Base-by-base conservation (phyloP, 2,888 invertebrate genomes). In the Luperina nickerlii region DNA sequence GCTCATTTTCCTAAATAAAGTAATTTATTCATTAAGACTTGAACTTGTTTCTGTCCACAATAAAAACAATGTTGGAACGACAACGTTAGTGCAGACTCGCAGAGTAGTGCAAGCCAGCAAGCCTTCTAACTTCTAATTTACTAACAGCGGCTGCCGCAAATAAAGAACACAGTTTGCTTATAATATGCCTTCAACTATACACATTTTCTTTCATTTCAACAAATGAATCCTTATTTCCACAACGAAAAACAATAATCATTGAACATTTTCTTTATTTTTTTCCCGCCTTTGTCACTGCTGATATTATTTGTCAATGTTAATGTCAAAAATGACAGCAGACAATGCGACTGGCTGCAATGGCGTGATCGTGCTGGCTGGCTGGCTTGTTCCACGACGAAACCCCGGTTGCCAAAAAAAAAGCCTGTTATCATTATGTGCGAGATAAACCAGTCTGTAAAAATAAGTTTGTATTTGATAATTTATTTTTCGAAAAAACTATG, bases 1-100 rank as follows among this genome's bases (percentile, higher is more conserved):
- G 84, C 87, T 91, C 94, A 95, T 94, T 76, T 87, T 85, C 27
- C 1, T 27, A 18, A 27, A 13, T 24, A 57, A 13, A 51, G 15
- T n/a, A 18, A 57, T 68, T n/a, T 32, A 48, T 48, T 74, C 57
- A 81, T 71, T 15, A 32, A 71, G 62, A 68, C 42, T 48, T 60
- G 72, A 38, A 81, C 63, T 75, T 62, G 62, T 70, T 73, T 79
- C 57, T 66, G 15, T 63, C 20, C 54, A 51, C 15, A 69, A 51
- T 24, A 24, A 76, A 24, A 15, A 74, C 24, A 69, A 54, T 69
- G 8, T 27, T 48, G 38, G 32, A 67, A 20, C 48, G 13, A 74
- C 38, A 18, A 42, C 11, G 45, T 18, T 65, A 15, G 24, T 38
- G 54, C 27, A n/a, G n/a, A 51, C 38, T 27, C 13, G 9, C 18